Base-by-base conservation (phyloP, 2,797 vertebrate genomes). In the Scolopax rusticola region DNA sequence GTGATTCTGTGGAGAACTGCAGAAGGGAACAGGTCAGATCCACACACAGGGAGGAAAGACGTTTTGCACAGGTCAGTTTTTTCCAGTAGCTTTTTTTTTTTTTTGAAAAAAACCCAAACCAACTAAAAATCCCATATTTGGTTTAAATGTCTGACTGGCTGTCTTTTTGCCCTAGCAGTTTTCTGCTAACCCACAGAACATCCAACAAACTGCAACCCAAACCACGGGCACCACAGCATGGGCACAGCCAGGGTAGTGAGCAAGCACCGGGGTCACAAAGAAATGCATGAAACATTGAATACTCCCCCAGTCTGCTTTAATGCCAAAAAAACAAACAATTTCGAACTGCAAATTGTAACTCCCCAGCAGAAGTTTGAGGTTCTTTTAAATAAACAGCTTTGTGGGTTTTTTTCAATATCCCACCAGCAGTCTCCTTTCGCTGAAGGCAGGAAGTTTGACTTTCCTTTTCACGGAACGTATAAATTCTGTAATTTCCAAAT, bases 351-450 rank as follows among this genome's bases (percentile, higher is more conserved):
- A 64, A 33, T 2, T 59, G 6, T 38, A 48, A 48, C 19, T 27
- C 48, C 27, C 10, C 11, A 60, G 12, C 3, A 51, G 15, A 63
- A 28, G 15, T 15, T 41, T 59, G 3, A 4, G 9, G 5, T 12
- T 33, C 20, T 30, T 36, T 36, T 43, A 25, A 60, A 60, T n/a
- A 24, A 90, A 59, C 13, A 40, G n/a, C 18, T 77, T 84, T 20
- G 15, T 0, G 4, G 6, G 15, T 43, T 54, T 47, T 61, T 53
- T 59, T 12, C 17, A 64, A n/a, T 32, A 76, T 9, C 9, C 28
- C 15, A 43, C 6, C 0, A 0, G 3, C 15, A 59, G 11, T 23
- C 15, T 50, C 19, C 11, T 65, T 15, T 41, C 2, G 0, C 23
- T 57, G 33, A 76, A 38, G 16, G 63, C 15, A 40, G 17, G 20